Evolutionary conservation across 2,797 vertebrate species (phyloP), one percentile per base, ranked within the genome.

Genomic region (Tympanoctomys barrerae): DNA sequence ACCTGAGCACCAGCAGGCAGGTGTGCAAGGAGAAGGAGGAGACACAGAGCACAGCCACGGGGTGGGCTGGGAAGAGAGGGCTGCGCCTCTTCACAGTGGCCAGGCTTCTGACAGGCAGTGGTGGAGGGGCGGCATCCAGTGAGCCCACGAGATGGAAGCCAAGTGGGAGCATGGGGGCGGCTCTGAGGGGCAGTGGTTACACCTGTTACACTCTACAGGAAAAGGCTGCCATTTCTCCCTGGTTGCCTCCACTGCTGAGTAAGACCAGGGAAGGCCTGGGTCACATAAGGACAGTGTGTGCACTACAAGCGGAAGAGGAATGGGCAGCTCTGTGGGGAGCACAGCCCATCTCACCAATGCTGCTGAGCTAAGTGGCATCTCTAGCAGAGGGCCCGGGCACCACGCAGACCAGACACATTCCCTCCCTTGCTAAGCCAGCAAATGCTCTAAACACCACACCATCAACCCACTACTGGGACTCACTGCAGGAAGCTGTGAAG

Each of bases 61-160:
- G n/a, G 28, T 16, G n/a, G 49, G 61, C 7, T 28, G 77, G 33
- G 24, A 61, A 39, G 70, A 46, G 22, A 6, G 66, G 57, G 39
- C 70, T 9, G 9, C 12, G 21, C 12, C 6, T n/a, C 8, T n/a
- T 18, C 18, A n/a, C 18, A 18, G 49, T 49, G 31, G 22, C 33
- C 36, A 24, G 28, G 39, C 33, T 66, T 84, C 89, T 22, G 6
- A 24, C 57, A 68, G 70, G n/a, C 26, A 59, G 0, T 22, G 28
- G 46, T 10, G 5, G 70, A 5, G 16, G 70, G 10, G 26, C 57
- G 46, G 9, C 12, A 36, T 4, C 52, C 8, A 52, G 1, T 4
- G 18, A 62, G 24, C 3, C 0, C 3, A 28, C 10, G 7, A 73
- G 9, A 6, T 26, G 39, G 52, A 73, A 1, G 21, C 0, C 8